A percentile compares a stretch with the other conserved stretches of the same genome.
These are phyloP conservation scores for Sterrhoptilus dennistouni DNA, from an alignment of 2,113 vertebrate genomes.

Conservation along the genomic window DNA sequence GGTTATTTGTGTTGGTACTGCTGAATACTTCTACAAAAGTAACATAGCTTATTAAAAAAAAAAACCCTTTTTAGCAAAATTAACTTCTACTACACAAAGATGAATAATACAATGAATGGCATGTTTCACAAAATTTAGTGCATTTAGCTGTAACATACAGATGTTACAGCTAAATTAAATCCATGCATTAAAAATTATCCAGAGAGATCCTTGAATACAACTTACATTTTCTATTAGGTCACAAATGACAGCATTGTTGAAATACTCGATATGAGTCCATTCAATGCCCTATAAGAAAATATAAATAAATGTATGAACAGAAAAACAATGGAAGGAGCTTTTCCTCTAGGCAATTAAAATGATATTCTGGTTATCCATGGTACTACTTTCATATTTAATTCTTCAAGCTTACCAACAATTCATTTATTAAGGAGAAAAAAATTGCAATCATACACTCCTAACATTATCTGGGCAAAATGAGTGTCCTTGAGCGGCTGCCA, in stretches of 20 bases:
- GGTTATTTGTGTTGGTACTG: neutral
- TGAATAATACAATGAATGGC: neutral
- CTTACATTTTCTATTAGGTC: slow-evolving; percentile 99
- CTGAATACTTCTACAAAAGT: neutral
- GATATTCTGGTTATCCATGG: neutral
- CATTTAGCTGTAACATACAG: too few relatives aligned
- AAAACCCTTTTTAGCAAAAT: neutral
- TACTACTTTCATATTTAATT: neutral
- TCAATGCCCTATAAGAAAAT: slow-evolving; percentile 86
- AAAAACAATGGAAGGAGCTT: neutral
- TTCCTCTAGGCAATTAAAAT: neutral
- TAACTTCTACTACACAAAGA: neutral
- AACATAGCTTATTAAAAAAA: neutral
- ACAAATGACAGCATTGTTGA: slow-evolving; percentile 98
- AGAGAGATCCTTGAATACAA: slow-evolving; percentile 8
- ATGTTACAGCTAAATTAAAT: neutral
- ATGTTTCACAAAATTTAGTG: neutral
- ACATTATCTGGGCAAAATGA: neutral
- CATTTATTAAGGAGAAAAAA: neutral
- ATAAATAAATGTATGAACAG: neutral
- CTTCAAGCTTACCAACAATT: neutral
- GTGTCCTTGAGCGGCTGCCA: slow-evolving; percentile 49
- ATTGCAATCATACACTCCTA: neutral
- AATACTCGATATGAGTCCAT: slow-evolving; percentile 98
- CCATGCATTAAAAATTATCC: neutral